Percentiles rank a stretch among this genome's conserved stretches.
Evolutionary conservation across 2,113 vertebrate genomes (phyloP).

Genomic region (Petroica traversi): DNA sequence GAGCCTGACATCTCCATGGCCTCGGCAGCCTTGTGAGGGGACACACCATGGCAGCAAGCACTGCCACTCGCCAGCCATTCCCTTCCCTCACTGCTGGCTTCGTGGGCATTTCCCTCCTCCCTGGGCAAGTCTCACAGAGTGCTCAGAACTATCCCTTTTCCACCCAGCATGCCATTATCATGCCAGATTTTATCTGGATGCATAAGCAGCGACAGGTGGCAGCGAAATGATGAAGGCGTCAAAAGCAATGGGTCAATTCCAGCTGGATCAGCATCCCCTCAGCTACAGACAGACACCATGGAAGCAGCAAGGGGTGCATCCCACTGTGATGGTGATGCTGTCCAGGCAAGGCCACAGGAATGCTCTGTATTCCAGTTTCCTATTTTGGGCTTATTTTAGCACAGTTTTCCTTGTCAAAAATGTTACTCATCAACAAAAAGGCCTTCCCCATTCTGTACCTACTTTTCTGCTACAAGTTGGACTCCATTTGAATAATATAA

Average conservation of each 20-base stretch:
- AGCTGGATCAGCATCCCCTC: neutral
- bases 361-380: neutral
- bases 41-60: neutral
- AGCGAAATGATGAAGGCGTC: neutral
- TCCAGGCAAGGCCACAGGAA: neutral
- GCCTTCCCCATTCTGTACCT: neutral
- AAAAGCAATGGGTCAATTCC: neutral
- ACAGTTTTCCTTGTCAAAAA: neutral
- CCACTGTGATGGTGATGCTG: neutral
- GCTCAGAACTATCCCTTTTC: neutral
- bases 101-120: rapidly evolving
- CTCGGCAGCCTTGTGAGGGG: rapidly evolving
- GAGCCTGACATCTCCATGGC: too few relatives aligned
- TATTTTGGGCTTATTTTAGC: neutral
- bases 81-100: neutral
- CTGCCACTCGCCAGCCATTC: neutral
- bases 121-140: neutral
- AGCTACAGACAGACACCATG: neutral
- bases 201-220: neutral
- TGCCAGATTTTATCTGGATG: neutral
- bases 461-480: neutral
- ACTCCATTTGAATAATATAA: neutral
- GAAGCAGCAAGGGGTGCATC: neutral
- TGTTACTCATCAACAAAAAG: neutral
- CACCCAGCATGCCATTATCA: neutral